These are phyloP conservation scores for Protosalanx chinensis DNA, from an alignment of 2,797 vertebrate genomes.

Conservation along the genomic window DNA sequence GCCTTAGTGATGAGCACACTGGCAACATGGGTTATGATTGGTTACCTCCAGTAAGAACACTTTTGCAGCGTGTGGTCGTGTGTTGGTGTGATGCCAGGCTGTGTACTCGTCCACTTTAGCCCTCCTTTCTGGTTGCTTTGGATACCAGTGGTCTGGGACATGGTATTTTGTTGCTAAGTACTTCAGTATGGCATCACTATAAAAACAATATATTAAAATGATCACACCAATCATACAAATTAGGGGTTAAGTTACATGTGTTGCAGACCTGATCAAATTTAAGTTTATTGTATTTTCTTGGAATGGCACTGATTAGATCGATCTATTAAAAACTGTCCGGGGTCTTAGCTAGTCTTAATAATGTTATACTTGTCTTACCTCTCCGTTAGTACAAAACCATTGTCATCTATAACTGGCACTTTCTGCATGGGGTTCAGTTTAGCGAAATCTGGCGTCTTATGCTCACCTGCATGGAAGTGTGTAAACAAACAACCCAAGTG, in stretches of 20 bases:
- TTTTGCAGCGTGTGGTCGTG: constrained; percentile 56
- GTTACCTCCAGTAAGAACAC: constrained; percentile 70
- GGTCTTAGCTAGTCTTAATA: too few relatives aligned
- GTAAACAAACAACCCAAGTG: too few relatives aligned
- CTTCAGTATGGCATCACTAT: constrained; percentile 75
- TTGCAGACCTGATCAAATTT: too few relatives aligned
- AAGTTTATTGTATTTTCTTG: too few relatives aligned
- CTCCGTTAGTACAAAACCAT: constrained; percentile 71
- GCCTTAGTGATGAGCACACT: constrained; percentile 50
- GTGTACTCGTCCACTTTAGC: constrained; percentile 74
- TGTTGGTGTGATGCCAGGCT: constrained; percentile 75
- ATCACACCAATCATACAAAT: not conserved
- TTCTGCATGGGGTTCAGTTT: constrained; percentile 72
- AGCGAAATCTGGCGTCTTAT: constrained; percentile 61
- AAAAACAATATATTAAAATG: not conserved
- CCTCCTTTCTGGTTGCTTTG: constrained; percentile 58
- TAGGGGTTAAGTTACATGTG: not conserved
- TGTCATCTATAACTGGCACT: constrained; percentile 70
- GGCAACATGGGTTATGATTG: constrained; percentile 43
- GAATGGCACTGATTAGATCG: too few relatives aligned
- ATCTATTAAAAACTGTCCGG: too few relatives aligned
- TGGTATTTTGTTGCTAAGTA: constrained; percentile 61
- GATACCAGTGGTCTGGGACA: constrained; percentile 73
- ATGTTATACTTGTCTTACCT: constrained; percentile 51
- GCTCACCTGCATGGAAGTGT: constrained; percentile 53